phyloP scores from a whole-genome alignment of 2,113 vertebrate species.

The Myrmecobius fasciatus region DNA sequence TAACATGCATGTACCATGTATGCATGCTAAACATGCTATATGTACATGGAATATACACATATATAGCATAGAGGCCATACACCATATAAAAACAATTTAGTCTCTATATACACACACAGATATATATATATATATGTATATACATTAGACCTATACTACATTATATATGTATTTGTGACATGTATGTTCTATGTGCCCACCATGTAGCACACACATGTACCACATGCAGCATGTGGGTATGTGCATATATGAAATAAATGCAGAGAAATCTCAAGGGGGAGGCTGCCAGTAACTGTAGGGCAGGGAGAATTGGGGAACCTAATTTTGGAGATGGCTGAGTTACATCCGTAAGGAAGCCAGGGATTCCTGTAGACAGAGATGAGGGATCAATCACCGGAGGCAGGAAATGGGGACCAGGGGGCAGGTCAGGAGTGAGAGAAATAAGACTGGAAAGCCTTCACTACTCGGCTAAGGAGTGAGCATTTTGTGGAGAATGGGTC shows the following conservation, averaged over 20 bases:
- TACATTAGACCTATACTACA: too few relatives aligned
- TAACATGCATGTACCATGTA: not conserved
- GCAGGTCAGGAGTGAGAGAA: not conserved
- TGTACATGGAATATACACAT: not conserved
- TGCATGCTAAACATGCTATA: not conserved
- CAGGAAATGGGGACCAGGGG: too few relatives aligned
- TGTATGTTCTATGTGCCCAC: too few relatives aligned
- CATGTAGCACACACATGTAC: too few relatives aligned
- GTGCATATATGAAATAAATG: not conserved
- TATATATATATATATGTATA: too few relatives aligned
- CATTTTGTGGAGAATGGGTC: too few relatives aligned
- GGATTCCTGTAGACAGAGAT: not conserved
- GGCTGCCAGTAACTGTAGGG: not conserved
- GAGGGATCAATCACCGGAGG: not conserved
- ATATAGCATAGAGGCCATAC: not conserved
- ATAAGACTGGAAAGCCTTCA: not conserved
- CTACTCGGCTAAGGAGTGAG: not conserved
- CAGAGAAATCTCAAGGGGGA: not conserved
- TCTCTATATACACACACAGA: too few relatives aligned
- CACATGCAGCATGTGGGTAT: too few relatives aligned
- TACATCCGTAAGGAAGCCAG: not conserved
- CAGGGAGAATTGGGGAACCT: not conserved
- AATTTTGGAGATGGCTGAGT: not conserved
- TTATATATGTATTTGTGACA: too few relatives aligned
- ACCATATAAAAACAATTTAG: not conserved